Percentiles rank a stretch among this genome's conserved stretches.
Conservation (phyloP, 2,888 invertebrate genomes). For the Rotaria macrura region DNA sequence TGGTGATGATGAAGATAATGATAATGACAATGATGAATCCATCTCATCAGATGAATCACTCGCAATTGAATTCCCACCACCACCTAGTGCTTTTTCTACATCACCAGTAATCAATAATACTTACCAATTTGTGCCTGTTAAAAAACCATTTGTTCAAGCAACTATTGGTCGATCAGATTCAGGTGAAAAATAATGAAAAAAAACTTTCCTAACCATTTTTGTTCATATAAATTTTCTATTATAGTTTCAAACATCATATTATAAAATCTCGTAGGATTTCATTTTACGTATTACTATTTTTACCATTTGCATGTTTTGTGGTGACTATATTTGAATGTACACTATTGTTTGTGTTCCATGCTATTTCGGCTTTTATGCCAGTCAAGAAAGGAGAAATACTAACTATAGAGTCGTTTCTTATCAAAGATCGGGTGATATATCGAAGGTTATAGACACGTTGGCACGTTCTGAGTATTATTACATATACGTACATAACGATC, state of each 20-base stretch:
- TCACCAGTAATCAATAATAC: neutral
- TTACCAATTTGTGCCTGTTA: neutral
- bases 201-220: no score
- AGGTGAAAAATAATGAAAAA: neutral
- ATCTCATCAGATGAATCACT: neutral
- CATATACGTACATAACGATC: neutral
- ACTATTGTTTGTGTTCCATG: neutral
- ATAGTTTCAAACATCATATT: neutral
- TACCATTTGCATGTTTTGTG: neutral
- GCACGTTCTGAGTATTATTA: neutral
- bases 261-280: neutral
- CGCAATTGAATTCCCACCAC: constrained; percentile 1
- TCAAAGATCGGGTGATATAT: neutral
- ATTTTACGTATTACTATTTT: no score
- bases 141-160: constrained; percentile 1
- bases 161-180: constrained; percentile 11
- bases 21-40: neutral
- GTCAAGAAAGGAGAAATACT: neutral
- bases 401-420: neutral
- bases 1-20: neutral
- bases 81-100: neutral
- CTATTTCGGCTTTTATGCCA: neutral
- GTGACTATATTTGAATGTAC: neutral
- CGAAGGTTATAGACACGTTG: neutral
- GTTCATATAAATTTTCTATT: neutral